A percentile compares a stretch with the other conserved stretches of the same genome.
These are phyloP conservation scores for human DNA, from an alignment of 2,113 vertebrate species.

Conservation along the genomic window GRCh38 chr2:207971001-207971500, in stretches of 20 bases:
- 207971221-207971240: constrained; percentile 30
- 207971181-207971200: not conserved
- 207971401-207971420: not conserved
- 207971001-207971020: not conserved
- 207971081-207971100: not conserved
- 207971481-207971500: not conserved
- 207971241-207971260: constrained; percentile 31
- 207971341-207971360: not conserved
- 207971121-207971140: not conserved
- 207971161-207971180: not conserved
- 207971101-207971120: not conserved
- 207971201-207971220: constrained; percentile 46
- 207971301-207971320: not conserved
- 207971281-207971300: not conserved
- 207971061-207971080: not conserved
- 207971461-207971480: not conserved
- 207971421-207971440: not conserved
- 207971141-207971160: not conserved
- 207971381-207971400: not conserved
- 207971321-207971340: not conserved
- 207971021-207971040: not conserved
- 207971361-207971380: not conserved
- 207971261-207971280: not conserved
- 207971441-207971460: not conserved
- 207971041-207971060: not conserved